These are phyloP conservation scores for Patella pellucida DNA, from an alignment of 2,888 invertebrate genomes.

Conservation along the genomic window DNA sequence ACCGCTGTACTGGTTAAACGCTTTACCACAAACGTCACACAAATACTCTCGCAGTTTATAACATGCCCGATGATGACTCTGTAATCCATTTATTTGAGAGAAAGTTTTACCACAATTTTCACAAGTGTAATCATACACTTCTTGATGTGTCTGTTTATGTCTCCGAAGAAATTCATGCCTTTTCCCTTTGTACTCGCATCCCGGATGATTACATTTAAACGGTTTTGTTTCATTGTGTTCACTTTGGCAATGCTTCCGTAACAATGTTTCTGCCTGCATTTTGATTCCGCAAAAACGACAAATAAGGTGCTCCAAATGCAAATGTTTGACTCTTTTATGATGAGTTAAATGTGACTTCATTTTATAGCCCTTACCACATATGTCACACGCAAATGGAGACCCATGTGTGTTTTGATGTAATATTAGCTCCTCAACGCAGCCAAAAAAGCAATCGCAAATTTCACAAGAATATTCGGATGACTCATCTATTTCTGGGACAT, in stretches of 20 bases:
- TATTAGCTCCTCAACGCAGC: neutral
- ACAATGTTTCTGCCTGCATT: conserved; percentile 37
- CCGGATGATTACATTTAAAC: conserved; percentile 44
- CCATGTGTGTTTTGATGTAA: neutral
- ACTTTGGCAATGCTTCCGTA: conserved; percentile 39
- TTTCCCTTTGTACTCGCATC: conserved; percentile 43
- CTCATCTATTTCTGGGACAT: neutral
- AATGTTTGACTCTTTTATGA: conserved; percentile 44
- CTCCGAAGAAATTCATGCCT: conserved; percentile 45
- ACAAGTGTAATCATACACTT: conserved; percentile 45
- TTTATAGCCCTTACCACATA: conserved; percentile 43
- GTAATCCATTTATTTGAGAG: conserved; percentile 44
- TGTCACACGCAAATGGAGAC: conserved; percentile 34
- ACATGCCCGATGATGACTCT: conserved; percentile 46
- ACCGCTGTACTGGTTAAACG: conserved; percentile 50
- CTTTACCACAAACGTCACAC: conserved; percentile 53
- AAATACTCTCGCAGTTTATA: conserved; percentile 45
- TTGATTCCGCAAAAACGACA: conserved; percentile 44
- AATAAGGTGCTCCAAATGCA: conserved; percentile 31
- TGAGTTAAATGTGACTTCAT: conserved; percentile 45
- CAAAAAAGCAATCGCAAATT: conserved; percentile 6
- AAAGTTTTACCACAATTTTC: conserved; percentile 51
- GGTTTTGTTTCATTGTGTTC: conserved; percentile 44
- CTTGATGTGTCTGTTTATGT: conserved; percentile 50
- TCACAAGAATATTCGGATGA: conserved; percentile 7